Conservation (phyloP, 2,797 vertebrate species). For the Neosilurus mollespiculum region DNA sequence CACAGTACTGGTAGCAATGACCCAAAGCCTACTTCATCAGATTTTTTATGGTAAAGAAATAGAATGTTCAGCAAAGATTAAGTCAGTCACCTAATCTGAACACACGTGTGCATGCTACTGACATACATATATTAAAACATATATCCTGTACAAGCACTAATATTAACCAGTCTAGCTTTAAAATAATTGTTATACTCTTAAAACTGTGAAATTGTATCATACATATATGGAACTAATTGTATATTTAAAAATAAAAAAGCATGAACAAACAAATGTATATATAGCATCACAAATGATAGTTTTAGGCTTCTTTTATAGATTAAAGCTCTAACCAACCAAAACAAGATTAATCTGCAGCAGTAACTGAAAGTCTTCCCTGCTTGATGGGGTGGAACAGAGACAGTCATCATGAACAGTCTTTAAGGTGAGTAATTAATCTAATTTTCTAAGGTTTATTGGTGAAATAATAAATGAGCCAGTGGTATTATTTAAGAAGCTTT, state of each 20-base stretch:
- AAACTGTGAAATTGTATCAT: not conserved
- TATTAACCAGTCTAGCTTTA: not conserved
- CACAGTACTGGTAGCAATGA: conserved; percentile 24
- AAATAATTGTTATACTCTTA: not conserved
- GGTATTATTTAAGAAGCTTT: conserved; percentile 28
- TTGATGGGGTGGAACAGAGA: conserved; percentile 57
- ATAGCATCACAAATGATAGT: conserved; percentile 34
- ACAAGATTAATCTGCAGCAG: conserved; percentile 62
- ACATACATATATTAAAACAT: not conserved
- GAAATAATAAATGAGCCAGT: conserved; percentile 33
- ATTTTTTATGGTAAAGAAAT: not conserved
- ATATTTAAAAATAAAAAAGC: conserved; percentile 7
- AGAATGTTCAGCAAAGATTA: not conserved
- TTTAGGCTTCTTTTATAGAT: conserved; percentile 58
- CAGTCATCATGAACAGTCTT: conserved; percentile 54
- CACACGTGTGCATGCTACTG: no score
- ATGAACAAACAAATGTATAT: conserved; percentile 19
- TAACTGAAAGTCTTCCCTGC: conserved; percentile 66
- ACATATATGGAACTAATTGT: conserved; percentile 28
- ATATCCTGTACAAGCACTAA: not conserved
- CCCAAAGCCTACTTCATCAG: not conserved
- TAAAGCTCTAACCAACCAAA: conserved; percentile 64
- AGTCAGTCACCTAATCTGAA: not conserved
- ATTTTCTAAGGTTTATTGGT: conserved; percentile 47
- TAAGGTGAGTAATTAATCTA: conserved; percentile 60